A percentile compares a stretch with the other conserved stretches of the same genome.
These are phyloP conservation scores for Dynastes tityus DNA, from an alignment of 2,888 invertebrate genomes.

Conservation along the genomic window DNA sequence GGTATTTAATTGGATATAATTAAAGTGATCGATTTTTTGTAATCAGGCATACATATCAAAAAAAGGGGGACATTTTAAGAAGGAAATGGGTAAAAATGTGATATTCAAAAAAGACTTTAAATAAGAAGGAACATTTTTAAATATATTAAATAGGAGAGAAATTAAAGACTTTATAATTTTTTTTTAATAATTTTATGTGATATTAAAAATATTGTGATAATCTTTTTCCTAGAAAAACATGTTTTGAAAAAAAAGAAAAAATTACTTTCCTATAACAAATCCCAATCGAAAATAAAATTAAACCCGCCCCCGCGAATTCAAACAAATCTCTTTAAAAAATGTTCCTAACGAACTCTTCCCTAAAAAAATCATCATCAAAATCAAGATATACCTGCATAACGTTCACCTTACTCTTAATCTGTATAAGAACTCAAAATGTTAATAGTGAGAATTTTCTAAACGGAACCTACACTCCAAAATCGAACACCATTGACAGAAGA, in stretches of 20 bases:
- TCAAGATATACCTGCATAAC: not conserved
- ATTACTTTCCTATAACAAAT: too few species aligned
- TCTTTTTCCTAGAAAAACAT: not conserved
- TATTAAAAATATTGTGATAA: constrained; percentile 8
- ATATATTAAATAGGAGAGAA: constrained; percentile 1
- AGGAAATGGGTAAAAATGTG: constrained; percentile 5
- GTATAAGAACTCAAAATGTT: constrained; percentile 13
- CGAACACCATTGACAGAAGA: constrained; percentile 51
- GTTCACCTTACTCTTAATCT: not conserved
- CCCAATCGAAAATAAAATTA: not conserved
- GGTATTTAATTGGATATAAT: too few species aligned
- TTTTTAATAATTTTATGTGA: not conserved
- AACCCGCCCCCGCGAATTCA: not conserved
- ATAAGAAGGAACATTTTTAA: not conserved
- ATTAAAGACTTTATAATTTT: constrained; percentile 6
- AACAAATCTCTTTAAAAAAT: not conserved
- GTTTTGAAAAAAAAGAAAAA: not conserved
- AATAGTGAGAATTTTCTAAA: constrained; percentile 25
- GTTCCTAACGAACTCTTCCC: not conserved
- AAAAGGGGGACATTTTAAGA: not conserved
- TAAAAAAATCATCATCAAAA: not conserved
- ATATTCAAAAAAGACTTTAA: not conserved
- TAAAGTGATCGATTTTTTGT: too few species aligned
- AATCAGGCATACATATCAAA: too few species aligned
- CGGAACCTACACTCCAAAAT: constrained; percentile 31